These are phyloP conservation scores for Manduca sexta DNA, from an alignment of 1,140 invertebrate genomes.

Conservation along the genomic window DNA sequence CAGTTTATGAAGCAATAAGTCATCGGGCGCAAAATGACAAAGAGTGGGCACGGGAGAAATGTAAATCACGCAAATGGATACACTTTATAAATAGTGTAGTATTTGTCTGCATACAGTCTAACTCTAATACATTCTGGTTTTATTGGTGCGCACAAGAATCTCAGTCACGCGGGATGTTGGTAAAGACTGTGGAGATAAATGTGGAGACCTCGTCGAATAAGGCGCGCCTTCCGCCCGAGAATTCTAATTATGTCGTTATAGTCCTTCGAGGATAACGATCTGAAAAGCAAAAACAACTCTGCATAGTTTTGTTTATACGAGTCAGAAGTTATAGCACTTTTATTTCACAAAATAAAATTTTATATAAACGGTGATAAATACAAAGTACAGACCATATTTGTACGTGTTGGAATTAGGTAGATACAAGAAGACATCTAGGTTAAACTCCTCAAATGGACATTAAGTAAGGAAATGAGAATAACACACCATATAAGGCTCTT, in stretches of 20 bases:
- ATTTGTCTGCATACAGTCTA: not conserved
- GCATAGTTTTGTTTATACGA: not conserved
- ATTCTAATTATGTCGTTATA: conserved; percentile 19
- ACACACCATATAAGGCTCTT: no score
- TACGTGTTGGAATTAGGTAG: no score
- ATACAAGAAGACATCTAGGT: no score
- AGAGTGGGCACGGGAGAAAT: not conserved
- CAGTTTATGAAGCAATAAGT: not conserved
- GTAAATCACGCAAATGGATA: not conserved
- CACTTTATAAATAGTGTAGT: not conserved
- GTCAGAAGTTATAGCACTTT: no score
- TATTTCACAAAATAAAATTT: no score
- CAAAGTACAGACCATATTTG: no score
- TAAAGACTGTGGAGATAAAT: conserved; percentile 14
- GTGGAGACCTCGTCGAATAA: conserved; percentile 14
- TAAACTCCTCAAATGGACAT: no score
- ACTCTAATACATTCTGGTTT: not conserved
- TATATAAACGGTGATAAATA: no score
- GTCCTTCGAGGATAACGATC: conserved; percentile 11
- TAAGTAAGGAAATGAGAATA: no score
- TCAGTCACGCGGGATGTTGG: conserved; percentile 11
- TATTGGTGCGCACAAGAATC: conserved; percentile 12
- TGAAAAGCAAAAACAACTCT: conserved; percentile 5
- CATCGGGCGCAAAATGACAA: not conserved
- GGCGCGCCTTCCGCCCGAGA: conserved; percentile 11